These are phyloP conservation scores for Elymnias hypermnestra DNA, from an alignment of 1,140 invertebrate species.

Conservation along the genomic window DNA sequence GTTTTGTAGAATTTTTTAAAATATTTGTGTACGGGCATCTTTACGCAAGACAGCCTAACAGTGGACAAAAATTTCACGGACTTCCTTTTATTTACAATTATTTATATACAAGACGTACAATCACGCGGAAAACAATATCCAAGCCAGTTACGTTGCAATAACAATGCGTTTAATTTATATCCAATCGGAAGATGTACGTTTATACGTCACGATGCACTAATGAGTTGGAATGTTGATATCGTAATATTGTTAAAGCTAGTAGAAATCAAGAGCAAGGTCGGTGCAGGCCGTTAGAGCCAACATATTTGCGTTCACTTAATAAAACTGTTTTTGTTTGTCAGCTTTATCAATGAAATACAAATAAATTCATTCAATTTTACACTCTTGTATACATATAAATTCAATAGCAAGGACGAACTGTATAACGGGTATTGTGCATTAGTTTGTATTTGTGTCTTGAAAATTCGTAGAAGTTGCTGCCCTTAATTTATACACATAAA, in stretches of 20 bases:
- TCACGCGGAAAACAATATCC: conserved; percentile 7
- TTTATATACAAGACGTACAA: too few relatives aligned
- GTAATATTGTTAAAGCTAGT: not conserved
- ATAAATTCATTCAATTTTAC: not conserved
- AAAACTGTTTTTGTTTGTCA: conserved; percentile 19
- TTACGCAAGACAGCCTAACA: too few relatives aligned
- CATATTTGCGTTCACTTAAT: conserved; percentile 14
- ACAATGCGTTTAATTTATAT: conserved; percentile 10
- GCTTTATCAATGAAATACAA: not conserved
- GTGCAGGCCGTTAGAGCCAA: not conserved
- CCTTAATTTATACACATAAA: too few relatives aligned
- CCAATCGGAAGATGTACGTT: conserved; percentile 11
- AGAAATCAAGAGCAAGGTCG: conserved; percentile 25
- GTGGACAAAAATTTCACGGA: too few relatives aligned
- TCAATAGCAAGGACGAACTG: too few relatives aligned
- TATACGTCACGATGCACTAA: conserved; percentile 13
- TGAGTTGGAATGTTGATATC: not conserved
- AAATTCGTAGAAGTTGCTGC: too few relatives aligned
- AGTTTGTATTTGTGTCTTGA: too few relatives aligned
- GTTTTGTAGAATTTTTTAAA: too few relatives aligned
- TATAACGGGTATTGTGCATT: too few relatives aligned
- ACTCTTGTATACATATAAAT: too few relatives aligned
- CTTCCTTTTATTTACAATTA: too few relatives aligned
- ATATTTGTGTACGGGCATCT: too few relatives aligned
- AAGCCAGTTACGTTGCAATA: conserved; percentile 1